Evolutionary conservation across 2,113 vertebrate genomes (phyloP).

Genomic region (Podiceps cristatus): DNA sequence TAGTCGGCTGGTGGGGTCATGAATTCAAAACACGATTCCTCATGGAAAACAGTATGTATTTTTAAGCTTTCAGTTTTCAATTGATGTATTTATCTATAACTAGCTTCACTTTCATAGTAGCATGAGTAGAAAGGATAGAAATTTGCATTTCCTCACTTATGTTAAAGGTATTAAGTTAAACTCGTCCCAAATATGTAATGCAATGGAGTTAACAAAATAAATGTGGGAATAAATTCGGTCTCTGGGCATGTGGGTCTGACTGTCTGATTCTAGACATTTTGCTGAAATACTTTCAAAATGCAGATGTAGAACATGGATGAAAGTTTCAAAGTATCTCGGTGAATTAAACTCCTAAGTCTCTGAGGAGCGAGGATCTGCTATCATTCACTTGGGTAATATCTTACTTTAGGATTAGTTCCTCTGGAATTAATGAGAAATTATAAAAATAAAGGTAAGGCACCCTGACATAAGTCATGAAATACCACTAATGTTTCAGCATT

Average conservation of each 20-base stretch:
- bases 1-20: constrained; percentile 94
- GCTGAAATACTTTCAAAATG: constrained; percentile 15
- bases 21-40: constrained; percentile 87
- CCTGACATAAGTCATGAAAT: background rate
- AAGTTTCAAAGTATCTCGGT: background rate
- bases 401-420: background rate
- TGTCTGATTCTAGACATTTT: background rate
- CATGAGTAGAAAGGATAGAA: background rate
- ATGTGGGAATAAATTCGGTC: background rate
- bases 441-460: background rate
- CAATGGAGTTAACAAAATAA: background rate
- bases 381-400: background rate
- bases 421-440: constrained; percentile 22
- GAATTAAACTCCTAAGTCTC: background rate
- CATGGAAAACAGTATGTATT: constrained; percentile 90
- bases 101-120: background rate
- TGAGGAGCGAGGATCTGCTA: background rate
- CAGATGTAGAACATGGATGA: background rate
- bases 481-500: background rate
- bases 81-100: background rate
- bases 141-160: background rate
- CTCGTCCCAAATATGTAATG: background rate
- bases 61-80: background rate
- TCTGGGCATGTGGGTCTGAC: background rate
- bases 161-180: background rate